A percentile compares a stretch with the other conserved stretches of the same genome.
These are phyloP conservation scores for Prionailurus bengalensis DNA, from an alignment of 2,113 vertebrate species.

Conservation along the genomic window DNA sequence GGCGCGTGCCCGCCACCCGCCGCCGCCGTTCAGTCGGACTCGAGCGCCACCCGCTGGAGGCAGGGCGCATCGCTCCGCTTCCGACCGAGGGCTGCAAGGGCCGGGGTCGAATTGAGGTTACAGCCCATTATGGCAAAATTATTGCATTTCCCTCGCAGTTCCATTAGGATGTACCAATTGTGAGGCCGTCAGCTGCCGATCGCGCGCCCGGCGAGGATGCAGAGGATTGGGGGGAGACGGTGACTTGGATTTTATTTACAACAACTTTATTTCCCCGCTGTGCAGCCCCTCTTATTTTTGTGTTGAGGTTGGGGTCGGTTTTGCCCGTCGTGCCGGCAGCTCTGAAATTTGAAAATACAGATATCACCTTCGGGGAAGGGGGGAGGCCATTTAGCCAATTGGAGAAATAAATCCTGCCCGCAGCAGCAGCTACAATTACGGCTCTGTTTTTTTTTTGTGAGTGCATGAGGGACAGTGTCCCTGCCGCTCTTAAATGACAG, in stretches of 20 bases:
- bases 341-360: slow-evolving; percentile 72
- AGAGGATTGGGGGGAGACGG: slow-evolving; percentile 66
- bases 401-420: slow-evolving; percentile 70
- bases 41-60: slow-evolving; percentile 95
- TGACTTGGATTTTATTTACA: slow-evolving; percentile 79
- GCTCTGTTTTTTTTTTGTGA: slow-evolving; percentile 69
- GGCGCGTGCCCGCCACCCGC: slow-evolving; percentile 80
- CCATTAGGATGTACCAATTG: slow-evolving; percentile 89
- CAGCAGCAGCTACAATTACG: slow-evolving; percentile 70
- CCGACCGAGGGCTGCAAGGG: slow-evolving; percentile 85
- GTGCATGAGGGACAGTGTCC: slow-evolving; percentile 66
- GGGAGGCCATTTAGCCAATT: slow-evolving; percentile 56
- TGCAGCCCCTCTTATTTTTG: slow-evolving; percentile 78
- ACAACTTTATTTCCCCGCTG: slow-evolving; percentile 74
- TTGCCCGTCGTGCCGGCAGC: slow-evolving; percentile 58
- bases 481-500: slow-evolving; percentile 82
- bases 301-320: slow-evolving; percentile 63
- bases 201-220: slow-evolving; percentile 81
- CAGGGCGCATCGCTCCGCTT: slow-evolving; percentile 83
- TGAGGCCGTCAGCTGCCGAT: slow-evolving; percentile 85
- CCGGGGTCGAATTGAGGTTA: slow-evolving; percentile 96
- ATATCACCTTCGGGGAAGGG: slow-evolving; percentile 61
- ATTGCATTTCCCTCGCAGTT: slow-evolving; percentile 90
- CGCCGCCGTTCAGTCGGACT: slow-evolving; percentile 89
- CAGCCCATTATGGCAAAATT: slow-evolving; percentile 94